Percentiles rank a stretch among this genome's conserved stretches.
phyloP scores from a whole-genome alignment of 1,140 invertebrate genomes.

The Pogonomyrmex californicus region DNA sequence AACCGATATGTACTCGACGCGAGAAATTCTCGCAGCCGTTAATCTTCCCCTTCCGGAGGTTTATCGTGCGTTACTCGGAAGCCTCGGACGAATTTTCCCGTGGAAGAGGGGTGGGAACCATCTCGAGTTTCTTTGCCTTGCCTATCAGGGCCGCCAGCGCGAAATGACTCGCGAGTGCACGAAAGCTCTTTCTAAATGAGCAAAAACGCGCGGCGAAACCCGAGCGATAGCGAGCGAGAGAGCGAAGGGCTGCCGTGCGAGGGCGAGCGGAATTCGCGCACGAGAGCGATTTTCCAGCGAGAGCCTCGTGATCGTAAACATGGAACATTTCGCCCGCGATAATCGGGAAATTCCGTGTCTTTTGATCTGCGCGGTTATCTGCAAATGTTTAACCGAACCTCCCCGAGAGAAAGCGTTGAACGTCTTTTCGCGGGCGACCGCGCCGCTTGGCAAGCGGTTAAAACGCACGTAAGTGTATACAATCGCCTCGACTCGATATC shows the following conservation, averaged over 20 bases:
- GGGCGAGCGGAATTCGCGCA: not conserved
- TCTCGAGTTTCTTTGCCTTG: conserved; percentile 49
- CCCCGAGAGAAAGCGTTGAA: not conserved
- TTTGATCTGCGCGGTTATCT: not conserved
- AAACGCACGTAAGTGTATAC: not conserved
- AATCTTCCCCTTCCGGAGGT: conserved; percentile 71
- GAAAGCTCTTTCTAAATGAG: conserved; percentile 29
- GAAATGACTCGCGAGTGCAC: conserved; percentile 35
- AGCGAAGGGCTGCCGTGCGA: not conserved
- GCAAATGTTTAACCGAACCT: not conserved
- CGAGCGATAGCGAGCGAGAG: not conserved
- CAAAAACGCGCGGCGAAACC: conserved; percentile 12
- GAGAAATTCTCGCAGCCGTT: conserved; percentile 70
- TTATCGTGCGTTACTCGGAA: conserved; percentile 71
- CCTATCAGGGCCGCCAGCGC: conserved; percentile 38
- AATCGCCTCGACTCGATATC: conserved; percentile 50
- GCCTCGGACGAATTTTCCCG: conserved; percentile 57
- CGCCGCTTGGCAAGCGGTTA: conserved; percentile 2
- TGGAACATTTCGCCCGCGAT: conserved; percentile 3
- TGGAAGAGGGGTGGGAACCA: conserved; percentile 5
- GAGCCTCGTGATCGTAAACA: not conserved
- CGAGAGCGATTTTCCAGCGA: not conserved
- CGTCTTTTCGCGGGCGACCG: not conserved
- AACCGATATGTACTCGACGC: conserved; percentile 50
- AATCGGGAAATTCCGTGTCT: conserved; percentile 25